Conservation (phyloP, 2,113 vertebrate species). For the Heterotilapia buettikoferi region DNA sequence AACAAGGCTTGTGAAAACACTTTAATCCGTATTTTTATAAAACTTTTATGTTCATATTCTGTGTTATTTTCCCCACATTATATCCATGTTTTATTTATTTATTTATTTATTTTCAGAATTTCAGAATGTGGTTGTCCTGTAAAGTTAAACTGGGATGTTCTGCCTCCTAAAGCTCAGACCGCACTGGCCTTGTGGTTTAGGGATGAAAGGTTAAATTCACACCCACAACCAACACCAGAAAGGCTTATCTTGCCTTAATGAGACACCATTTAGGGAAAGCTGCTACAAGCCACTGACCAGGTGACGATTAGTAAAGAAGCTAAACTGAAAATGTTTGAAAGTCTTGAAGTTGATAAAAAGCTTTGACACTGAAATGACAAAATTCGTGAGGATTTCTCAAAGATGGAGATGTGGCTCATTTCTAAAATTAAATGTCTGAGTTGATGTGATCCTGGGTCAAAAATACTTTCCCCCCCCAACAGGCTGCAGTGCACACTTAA, state of each 20-base stretch:
- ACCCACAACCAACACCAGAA: neutral
- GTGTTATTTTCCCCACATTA: neutral
- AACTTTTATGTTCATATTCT: neutral
- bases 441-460: neutral
- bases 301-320: neutral
- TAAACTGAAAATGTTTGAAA: neutral
- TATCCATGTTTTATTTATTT: neutral
- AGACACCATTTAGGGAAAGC: neutral
- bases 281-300: neutral
- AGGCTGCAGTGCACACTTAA: neutral
- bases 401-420: neutral
- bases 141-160: neutral
- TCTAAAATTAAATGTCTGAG: conserved; percentile 14
- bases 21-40: neutral
- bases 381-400: neutral
- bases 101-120: neutral
- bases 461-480: conserved; percentile 1
- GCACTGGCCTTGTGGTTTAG: conserved; percentile 4
- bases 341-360: neutral
- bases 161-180: neutral
- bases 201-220: conserved; percentile 11
- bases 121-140: neutral
- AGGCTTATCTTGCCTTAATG: neutral
- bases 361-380: neutral
- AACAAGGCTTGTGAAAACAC: neutral